phyloP scores from a whole-genome alignment of 2,797 vertebrate species.

The Gastrophryne carolinensis region DNA sequence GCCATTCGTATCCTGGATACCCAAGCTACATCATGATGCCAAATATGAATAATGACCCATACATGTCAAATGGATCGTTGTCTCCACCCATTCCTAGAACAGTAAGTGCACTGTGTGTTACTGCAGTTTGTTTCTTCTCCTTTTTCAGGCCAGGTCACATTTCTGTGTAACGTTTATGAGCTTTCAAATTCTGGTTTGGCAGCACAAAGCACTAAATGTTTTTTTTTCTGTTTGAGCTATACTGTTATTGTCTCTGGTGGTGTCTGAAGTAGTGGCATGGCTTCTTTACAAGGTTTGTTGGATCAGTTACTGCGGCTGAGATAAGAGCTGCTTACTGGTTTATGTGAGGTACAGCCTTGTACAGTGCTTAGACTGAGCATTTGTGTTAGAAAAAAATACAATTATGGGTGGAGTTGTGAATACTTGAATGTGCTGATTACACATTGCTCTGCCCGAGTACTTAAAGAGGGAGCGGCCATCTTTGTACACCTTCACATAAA shows the following conservation, averaged over 20 bases:
- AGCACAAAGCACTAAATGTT: conserved; percentile 40
- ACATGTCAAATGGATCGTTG: conserved; percentile 96
- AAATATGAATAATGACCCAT: conserved; percentile 94
- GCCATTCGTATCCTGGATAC: conserved; percentile 87
- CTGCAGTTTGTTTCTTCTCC: conserved; percentile 40
- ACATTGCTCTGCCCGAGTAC: too few relatives aligned
- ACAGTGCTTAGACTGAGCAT: too few relatives aligned
- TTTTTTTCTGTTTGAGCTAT: conserved; percentile 44
- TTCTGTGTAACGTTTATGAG: conserved; percentile 47
- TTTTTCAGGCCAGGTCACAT: conserved; percentile 41
- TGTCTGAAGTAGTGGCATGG: conserved; percentile 9
- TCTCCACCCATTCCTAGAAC: conserved; percentile 96
- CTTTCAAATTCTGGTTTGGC: conserved; percentile 44
- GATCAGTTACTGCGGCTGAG: too few relatives aligned
- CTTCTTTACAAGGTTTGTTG: conserved; percentile 20
- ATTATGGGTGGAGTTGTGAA: too few relatives aligned
- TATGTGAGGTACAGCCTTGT: conserved; percentile 1
- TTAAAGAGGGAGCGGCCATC: too few relatives aligned
- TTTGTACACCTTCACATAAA: too few relatives aligned
- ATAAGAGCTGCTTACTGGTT: neutral
- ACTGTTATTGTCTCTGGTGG: conserved; percentile 26
- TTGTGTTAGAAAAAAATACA: too few relatives aligned
- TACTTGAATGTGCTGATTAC: too few relatives aligned
- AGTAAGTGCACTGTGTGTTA: conserved; percentile 77
- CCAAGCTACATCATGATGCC: conserved; percentile 99